Conservation (phyloP, 2,113 vertebrate genomes). For the Tonatia bakeri region DNA sequence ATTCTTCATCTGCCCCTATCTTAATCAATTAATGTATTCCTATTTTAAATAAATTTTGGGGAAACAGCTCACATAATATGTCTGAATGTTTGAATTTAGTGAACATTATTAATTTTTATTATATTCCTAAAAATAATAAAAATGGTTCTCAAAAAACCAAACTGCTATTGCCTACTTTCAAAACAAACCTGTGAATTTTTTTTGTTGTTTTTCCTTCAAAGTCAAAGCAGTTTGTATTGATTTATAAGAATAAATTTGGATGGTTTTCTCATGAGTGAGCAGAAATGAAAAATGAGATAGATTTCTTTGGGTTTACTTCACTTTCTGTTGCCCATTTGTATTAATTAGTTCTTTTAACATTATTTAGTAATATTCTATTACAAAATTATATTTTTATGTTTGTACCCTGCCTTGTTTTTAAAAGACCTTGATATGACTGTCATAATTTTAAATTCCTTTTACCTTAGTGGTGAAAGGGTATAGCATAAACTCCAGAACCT, state of each 20-base stretch:
- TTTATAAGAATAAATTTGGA: not conserved
- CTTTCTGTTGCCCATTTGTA: not conserved
- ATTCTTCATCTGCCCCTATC: not conserved
- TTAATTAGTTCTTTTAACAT: not conserved
- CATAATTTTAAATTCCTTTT: not conserved
- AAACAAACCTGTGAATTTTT: not conserved
- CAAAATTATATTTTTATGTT: not conserved
- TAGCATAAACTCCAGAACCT: not conserved
- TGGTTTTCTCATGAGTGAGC: not conserved
- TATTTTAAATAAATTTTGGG: not conserved
- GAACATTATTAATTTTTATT: not conserved
- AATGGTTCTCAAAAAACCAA: not conserved
- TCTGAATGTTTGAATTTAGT: not conserved
- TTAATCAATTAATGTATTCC: not conserved
- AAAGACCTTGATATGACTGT: not conserved
- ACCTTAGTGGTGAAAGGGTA: not conserved
- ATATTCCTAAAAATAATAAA: not conserved
- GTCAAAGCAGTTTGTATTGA: not conserved
- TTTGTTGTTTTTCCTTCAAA: not conserved
- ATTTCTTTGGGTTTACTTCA: not conserved
- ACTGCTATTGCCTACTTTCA: not conserved
- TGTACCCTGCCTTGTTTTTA: not conserved
- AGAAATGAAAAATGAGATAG: not conserved
- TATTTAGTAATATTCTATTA: not conserved
- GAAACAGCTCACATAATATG: not conserved